These are phyloP conservation scores for Gallinago solitaria DNA, from an alignment of 2,797 vertebrate genomes.

Conservation along the genomic window DNA sequence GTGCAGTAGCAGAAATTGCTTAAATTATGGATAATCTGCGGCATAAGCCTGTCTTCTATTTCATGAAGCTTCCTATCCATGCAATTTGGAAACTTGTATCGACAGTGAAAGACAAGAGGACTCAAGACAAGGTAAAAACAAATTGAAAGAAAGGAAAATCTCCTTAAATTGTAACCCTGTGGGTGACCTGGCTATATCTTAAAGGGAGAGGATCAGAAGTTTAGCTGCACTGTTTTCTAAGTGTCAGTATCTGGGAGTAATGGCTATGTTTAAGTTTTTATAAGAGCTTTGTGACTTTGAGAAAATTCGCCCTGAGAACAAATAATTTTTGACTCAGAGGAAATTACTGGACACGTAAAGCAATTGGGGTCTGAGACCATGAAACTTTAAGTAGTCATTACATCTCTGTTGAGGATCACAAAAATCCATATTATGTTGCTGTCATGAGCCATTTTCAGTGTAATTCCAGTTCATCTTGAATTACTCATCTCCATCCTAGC, in stretches of 20 bases:
- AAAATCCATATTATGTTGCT: neutral
- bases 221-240: neutral
- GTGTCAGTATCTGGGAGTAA: neutral
- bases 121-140: slow-evolving; percentile 69
- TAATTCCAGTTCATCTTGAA: neutral
- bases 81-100: slow-evolving; percentile 51
- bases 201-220: neutral
- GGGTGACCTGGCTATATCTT: neutral
- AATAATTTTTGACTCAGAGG: neutral
- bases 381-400: neutral
- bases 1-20: neutral
- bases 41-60: slow-evolving; percentile 47
- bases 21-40: slow-evolving; percentile 69
- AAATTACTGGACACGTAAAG: neutral
- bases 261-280: neutral
- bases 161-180: neutral
- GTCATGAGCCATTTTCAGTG: neutral
- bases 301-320: neutral
- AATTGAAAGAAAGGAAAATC: neutral
- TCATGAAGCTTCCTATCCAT: slow-evolving; percentile 63
- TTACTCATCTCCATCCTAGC: neutral
- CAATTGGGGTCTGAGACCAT: neutral
- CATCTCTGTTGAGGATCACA: neutral
- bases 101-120: slow-evolving; percentile 39
- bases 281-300: neutral